Evolutionary conservation across 1,140 invertebrate genomes (phyloP).

Genomic region (Carcinoscorpius rotundicauda): DNA sequence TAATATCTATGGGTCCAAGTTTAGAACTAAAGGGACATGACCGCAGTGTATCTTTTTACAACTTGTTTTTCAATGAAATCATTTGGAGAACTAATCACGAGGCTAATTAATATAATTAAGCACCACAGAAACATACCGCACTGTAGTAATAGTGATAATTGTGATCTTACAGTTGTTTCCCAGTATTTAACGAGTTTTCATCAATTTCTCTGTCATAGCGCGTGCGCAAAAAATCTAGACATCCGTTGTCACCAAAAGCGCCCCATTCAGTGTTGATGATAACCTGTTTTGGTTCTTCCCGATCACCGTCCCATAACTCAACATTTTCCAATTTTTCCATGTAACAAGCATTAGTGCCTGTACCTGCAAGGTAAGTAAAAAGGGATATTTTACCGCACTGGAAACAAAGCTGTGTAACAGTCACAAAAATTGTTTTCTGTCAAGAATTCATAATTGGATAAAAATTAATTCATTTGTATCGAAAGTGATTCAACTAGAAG

Average conservation of each 20-base stretch:
- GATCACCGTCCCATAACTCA: slow-evolving; percentile 33
- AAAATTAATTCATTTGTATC: background rate
- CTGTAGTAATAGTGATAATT: no score
- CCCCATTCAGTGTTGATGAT: slow-evolving; percentile 36
- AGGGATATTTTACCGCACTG: no score
- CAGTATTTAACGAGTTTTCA: slow-evolving; percentile 29
- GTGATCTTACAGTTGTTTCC: slow-evolving; percentile 28
- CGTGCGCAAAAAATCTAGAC: slow-evolving; percentile 32
- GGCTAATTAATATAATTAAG: no score
- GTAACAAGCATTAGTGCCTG: slow-evolving; percentile 97
- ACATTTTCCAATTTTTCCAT: slow-evolving; percentile 69
- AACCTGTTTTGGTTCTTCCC: slow-evolving; percentile 28
- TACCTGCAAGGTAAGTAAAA: slow-evolving; percentile 44
- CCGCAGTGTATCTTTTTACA: no score
- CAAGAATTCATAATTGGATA: background rate
- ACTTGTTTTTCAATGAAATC: no score
- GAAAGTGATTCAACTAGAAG: background rate
- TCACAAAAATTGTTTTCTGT: background rate
- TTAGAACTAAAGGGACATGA: no score
- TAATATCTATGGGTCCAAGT: no score
- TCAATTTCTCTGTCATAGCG: slow-evolving; percentile 33
- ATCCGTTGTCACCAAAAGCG: slow-evolving; percentile 33
- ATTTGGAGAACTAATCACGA: no score
- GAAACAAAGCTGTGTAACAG: no score
- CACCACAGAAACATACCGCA: no score